These are phyloP conservation scores for Tromatobia lineatoria DNA, from an alignment of 2,888 invertebrate species.

Conservation along the genomic window DNA sequence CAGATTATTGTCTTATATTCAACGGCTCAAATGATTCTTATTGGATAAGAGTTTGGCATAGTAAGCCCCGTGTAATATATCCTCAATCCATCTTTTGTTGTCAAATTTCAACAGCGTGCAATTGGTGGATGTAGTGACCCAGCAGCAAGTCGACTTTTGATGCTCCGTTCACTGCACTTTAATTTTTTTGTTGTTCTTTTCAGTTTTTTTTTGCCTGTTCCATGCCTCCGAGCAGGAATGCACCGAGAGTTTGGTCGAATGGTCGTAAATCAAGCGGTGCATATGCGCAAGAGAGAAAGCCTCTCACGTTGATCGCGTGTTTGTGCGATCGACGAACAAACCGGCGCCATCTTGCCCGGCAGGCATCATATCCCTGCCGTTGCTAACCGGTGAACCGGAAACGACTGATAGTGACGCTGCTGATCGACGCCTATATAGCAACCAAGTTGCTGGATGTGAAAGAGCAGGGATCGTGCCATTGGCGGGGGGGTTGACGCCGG, in stretches of 20 bases:
- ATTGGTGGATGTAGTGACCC: not conserved
- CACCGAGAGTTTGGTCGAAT: constrained; percentile 46
- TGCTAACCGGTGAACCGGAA: constrained; percentile 83
- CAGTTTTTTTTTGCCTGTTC: constrained; percentile 53
- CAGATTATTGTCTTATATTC: too few species aligned
- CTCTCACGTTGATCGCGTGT: constrained; percentile 12
- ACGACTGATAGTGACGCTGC: constrained; percentile 84
- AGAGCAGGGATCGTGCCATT: constrained; percentile 36
- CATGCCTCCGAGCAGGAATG: not conserved
- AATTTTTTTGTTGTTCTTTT: not conserved
- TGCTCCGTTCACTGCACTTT: constrained; percentile 16
- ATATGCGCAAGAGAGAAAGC: constrained; percentile 70
- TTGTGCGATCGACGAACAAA: constrained; percentile 64
- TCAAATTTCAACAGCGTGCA: not conserved
- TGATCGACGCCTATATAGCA: constrained; percentile 78
- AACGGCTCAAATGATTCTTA: too few species aligned
- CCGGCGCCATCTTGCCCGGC: constrained; percentile 80
- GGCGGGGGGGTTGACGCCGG: constrained; percentile 22
- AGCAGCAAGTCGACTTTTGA: constrained; percentile 23
- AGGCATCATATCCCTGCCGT: constrained; percentile 56
- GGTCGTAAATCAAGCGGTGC: constrained; percentile 68
- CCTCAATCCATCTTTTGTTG: not conserved
- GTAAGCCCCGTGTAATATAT: not conserved
- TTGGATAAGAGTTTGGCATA: too few species aligned
- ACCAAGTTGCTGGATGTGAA: constrained; percentile 42